Evolutionary conservation across 2,797 vertebrate genomes (phyloP), one percentile per base, ranked within the genome.

Genomic region (Synaphobranchus kaupii): DNA sequence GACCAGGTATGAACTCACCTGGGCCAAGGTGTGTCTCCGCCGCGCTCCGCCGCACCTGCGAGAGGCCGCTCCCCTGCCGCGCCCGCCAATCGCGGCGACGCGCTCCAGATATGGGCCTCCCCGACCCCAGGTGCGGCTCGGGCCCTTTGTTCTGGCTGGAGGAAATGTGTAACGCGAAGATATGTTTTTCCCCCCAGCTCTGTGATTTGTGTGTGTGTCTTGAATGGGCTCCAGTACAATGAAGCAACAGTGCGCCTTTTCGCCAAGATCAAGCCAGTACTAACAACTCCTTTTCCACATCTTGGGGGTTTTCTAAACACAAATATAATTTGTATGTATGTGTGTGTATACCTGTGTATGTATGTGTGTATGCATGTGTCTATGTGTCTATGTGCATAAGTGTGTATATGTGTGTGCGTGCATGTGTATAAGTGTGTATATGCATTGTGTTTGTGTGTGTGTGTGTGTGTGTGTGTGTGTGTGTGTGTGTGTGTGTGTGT

Each of bases 91-190:
- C 94, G 92, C 83, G 84, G 89, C 84, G 83, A 89, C 52, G 0
- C 88, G 87, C 86, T 93, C 92, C 93, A 92, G 92, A 94, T 94
- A 93, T 89, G 92, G 93, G 87, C 9, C 60, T 81, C 84, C 83
- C 44, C 12, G 60, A 10, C 34, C 44, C 34, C 12, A 52, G 80
- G 81, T 4, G 60, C 10, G 60, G 58, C 60, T 15, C 34, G 25
- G 34, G 76, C 85, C 76, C 44, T 86, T 86, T 63, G 12, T 81
- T 58, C 73, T 12, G 31, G 9, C 10, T 73, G 68, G 48, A 25
- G 48, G 50, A 83, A 86, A 86, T 87, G 92, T 92, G 90, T 89
- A 91, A 90, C 89, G 48, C 34, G 80, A 48, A 82, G 68, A 60
- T 63, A 54, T 76, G 86, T 73, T 52, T 54, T 68, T 50, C 22